Evolutionary conservation across 2,113 vertebrate genomes (phyloP), one percentile per base, ranked within the genome.

Genomic region (Rhizomys pruinosus): DNA sequence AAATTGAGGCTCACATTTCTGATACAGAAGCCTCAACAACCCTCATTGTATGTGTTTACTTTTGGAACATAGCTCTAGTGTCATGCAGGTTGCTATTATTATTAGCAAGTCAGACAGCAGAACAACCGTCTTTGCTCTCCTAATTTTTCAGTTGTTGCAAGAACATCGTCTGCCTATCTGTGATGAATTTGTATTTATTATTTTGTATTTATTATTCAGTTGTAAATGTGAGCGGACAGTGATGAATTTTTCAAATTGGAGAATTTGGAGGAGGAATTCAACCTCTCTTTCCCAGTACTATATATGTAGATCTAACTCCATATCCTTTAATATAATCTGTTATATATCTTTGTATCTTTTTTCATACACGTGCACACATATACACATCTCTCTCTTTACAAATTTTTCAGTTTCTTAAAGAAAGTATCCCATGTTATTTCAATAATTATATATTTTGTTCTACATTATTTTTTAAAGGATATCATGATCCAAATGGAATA

Each of bases 391-490:
- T n/a, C n/a, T n/a, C n/a, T n/a, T n/a, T 84, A 3, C 37, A 8
- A 76, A 81, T 81, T 77, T 79, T 0, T 90, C 55, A 87, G 66
- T 72, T 94, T 84, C 20, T 92, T 90, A 1, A 66, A 89, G 23
- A 69, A 89, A 57, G 17, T 25, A 92, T 4, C 3, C 16, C 32
- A 74, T 52, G 69, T 77, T 76, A 39, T 82, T 89, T 91, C 12
- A 76, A 86, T 10, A 88, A 66, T 72, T 82, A 27, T 7, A 20
- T 66, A n/a, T 66, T 32, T 82, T 9, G 4, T 10, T 82, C 34
- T 52, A 17, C 10, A 13, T 78, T 66, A 72, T 2, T 3, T 72
- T 8, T 23, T 95, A 12, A 9, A 89, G 34, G 9, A 76, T 74
- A 39, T 17, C 29, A 19, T 85, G 29, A 13, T 13, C 29, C n/a